Conservation (phyloP, 2,888 invertebrate genomes). For the Tipula helvola region DNA sequence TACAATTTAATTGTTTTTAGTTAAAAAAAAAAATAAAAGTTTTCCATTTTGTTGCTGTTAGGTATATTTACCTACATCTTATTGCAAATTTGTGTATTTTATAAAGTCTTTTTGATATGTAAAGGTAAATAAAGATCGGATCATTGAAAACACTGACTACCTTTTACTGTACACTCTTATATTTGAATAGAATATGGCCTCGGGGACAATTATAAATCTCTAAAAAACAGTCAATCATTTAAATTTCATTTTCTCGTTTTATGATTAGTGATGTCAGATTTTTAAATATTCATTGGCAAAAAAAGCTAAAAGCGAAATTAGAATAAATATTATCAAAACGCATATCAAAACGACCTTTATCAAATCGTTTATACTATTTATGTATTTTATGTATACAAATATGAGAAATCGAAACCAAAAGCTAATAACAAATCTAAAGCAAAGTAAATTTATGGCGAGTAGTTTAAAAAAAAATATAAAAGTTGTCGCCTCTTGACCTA, state of each 20-base stretch:
- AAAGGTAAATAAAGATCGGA: not conserved
- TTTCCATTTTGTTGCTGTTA: not conserved
- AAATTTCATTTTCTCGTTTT: not conserved
- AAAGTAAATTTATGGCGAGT: not conserved
- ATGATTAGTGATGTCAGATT: not conserved
- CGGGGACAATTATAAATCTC: not conserved
- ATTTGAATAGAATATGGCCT: not conserved
- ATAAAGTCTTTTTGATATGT: not conserved
- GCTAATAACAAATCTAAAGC: not conserved
- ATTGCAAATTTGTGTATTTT: not conserved
- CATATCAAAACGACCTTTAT: not conserved
- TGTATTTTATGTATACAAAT: not conserved
- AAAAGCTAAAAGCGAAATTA: not conserved
- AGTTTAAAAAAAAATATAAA: not conserved
- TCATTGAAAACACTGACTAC: not conserved
- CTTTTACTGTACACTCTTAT: not conserved
- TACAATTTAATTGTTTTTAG: not conserved
- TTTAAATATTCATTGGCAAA: not conserved
- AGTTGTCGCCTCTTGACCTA: slow-evolving; percentile 4
- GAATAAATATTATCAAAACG: not conserved
- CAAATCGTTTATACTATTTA: not conserved
- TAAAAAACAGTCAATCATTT: not conserved
- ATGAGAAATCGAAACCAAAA: not conserved
- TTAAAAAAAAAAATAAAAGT: not conserved
- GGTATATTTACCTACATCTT: not conserved